phyloP scores from a whole-genome alignment of 2,113 vertebrate genomes.

The Archilochus colubris region DNA sequence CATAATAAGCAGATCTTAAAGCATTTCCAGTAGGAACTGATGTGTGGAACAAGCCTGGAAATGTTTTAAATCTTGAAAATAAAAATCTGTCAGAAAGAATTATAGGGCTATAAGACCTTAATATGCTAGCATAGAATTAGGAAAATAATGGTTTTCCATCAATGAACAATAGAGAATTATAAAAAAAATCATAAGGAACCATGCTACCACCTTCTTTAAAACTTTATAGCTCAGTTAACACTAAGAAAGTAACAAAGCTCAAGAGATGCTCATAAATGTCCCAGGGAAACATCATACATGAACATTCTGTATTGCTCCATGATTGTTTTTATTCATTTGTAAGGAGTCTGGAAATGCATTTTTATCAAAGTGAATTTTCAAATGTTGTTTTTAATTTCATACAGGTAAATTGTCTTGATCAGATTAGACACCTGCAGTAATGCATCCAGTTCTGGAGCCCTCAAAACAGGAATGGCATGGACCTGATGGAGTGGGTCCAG shows the following conservation, averaged over 20 bases:
- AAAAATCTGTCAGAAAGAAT: neutral
- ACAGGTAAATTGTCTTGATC: neutral
- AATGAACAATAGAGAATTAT: neutral
- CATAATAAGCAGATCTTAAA: neutral
- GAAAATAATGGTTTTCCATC: neutral
- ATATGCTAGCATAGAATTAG: neutral
- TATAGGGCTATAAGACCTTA: neutral
- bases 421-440: too few relatives aligned
- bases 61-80: neutral
- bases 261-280: neutral
- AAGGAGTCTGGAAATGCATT: neutral
- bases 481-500: too few relatives aligned
- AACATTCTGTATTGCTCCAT: neutral
- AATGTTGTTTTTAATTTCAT: neutral
- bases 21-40: neutral
- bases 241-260: neutral
- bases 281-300: neutral
- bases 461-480: too few relatives aligned
- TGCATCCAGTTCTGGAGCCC: too few relatives aligned
- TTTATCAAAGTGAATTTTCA: neutral
- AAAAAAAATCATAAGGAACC: neutral
- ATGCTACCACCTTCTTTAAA: rapidly evolving
- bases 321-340: neutral
- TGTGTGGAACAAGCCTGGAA: neutral
- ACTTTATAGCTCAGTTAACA: neutral